Evolutionary conservation across 2,888 invertebrate species (phyloP), one percentile per base, ranked within the genome.

Genomic region (Acrocyrtus sp.): DNA sequence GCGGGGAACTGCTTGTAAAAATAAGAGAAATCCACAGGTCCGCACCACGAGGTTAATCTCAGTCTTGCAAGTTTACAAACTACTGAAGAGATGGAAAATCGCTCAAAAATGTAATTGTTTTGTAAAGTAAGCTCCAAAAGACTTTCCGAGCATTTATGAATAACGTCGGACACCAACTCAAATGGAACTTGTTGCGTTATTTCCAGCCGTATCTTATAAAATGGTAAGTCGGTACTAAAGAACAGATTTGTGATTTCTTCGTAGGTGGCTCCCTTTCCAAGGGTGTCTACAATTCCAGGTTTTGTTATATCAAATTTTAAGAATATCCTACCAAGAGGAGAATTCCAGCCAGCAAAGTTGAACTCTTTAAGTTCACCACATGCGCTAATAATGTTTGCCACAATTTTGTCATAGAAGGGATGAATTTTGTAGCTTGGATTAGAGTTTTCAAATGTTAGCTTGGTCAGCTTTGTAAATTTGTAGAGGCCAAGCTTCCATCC

Each of bases 21-120:
- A 5, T 51, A 61, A 4, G 70, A 34, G 48, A 77, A 77, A n/a
- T 75, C 69, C 0, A 75, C 54, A 1, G 73, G 70, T 1, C 75
- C 75, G 0, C 17, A 21, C 75, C 77, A 77, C 4, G 48, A 17
- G 21, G 62, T 60, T 10, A 77, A 45, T 2, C 51, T 19, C 2
- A 77, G 29, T 12, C 41, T 56, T 0, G 57, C 10, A 24, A 75
- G 29, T 10, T 45, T 17, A 12, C 65, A 19, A 1, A 65, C 19
- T 5, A 43, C 41, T 4, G 66, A 51, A 2, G 70, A 61, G 0
- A 69, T 1, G 1, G 12, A 6, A 39, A 75, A 75, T 26, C 17
- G 34, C 22, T 70, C 69, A 21, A 66, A 66, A 54, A 61, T 51
- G 17, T 66, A 39, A 3, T 70, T 62, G 53, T 70, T 75, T 4